Evolutionary conservation across 2,888 invertebrate species (phyloP).

Genomic region (Hyposoter didymator): DNA sequence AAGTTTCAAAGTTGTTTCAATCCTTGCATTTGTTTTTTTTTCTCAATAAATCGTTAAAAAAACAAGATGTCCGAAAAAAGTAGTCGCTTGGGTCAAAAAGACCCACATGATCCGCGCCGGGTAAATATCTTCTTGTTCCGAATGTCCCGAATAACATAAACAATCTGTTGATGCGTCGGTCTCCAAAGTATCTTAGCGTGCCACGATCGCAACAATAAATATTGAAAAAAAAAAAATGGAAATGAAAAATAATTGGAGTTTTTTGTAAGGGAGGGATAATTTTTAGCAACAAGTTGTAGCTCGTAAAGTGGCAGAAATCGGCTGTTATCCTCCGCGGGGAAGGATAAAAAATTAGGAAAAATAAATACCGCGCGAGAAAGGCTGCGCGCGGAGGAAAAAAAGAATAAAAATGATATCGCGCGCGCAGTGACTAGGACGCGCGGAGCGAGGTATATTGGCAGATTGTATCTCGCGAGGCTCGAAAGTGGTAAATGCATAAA

Average conservation of each 20-base stretch:
- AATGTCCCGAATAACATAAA: neutral
- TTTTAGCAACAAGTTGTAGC: neutral
- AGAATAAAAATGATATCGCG: neutral
- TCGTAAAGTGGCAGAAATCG: neutral
- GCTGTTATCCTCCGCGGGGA: neutral
- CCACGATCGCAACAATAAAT: neutral
- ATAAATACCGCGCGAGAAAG: neutral
- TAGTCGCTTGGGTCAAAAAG: too few relatives aligned
- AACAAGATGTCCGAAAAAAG: too few relatives aligned
- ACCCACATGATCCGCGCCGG: too few relatives aligned
- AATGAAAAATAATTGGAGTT: neutral
- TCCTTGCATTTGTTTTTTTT: too few relatives aligned
- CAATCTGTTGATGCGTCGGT: neutral
- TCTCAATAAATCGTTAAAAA: too few relatives aligned
- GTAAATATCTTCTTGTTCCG: too few relatives aligned
- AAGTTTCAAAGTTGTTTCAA: too few relatives aligned
- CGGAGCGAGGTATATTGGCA: constrained; percentile 24
- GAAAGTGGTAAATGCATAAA: constrained; percentile 59
- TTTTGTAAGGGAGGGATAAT: neutral
- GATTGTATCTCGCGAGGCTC: constrained; percentile 55
- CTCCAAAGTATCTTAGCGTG: neutral
- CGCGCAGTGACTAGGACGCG: neutral
- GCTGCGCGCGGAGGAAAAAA: neutral
- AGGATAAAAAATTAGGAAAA: neutral
- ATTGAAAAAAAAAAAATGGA: neutral